These are phyloP conservation scores for Leptarthrus brevirostris DNA, from an alignment of 2,888 invertebrate genomes.

Conservation along the genomic window DNA sequence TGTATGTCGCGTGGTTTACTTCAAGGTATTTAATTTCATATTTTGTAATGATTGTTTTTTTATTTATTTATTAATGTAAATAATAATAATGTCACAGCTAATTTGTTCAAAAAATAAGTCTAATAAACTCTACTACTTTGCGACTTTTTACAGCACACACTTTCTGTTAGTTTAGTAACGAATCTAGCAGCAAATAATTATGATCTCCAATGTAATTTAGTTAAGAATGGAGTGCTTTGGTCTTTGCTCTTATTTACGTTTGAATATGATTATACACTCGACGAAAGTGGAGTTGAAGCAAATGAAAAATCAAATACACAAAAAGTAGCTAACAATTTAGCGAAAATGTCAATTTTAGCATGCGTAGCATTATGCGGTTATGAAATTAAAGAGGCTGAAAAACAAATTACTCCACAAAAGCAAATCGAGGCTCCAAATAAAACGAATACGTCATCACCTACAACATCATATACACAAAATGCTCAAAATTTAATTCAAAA, in stretches of 20 bases:
- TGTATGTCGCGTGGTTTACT: conserved; percentile 85
- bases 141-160: conserved; percentile 74
- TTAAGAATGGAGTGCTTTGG: conserved; percentile 90
- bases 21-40: conserved; percentile 79
- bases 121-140: no score
- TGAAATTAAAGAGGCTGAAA: conserved; percentile 60
- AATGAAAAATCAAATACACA: conserved; percentile 87
- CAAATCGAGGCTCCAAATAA: conserved; percentile 47
- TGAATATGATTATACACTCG: conserved; percentile 95
- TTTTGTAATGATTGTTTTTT: no score
- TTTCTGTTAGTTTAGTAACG: conserved; percentile 91
- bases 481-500: conserved; percentile 66
- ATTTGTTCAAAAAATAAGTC: no score
- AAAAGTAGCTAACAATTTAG: conserved; percentile 92
- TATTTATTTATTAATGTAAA: no score
- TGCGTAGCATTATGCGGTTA: conserved; percentile 86
- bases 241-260: conserved; percentile 90
- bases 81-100: no score
- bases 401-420: conserved; percentile 52
- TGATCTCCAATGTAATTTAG: conserved; percentile 82
- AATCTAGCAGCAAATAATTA: conserved; percentile 87
- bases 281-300: conserved; percentile 93
- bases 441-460: conserved; percentile 53
- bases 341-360: conserved; percentile 86
- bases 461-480: conserved; percentile 65